Base-by-base conservation (phyloP, 2,888 invertebrate genomes). In the Perizoma flavofasciatum region DNA sequence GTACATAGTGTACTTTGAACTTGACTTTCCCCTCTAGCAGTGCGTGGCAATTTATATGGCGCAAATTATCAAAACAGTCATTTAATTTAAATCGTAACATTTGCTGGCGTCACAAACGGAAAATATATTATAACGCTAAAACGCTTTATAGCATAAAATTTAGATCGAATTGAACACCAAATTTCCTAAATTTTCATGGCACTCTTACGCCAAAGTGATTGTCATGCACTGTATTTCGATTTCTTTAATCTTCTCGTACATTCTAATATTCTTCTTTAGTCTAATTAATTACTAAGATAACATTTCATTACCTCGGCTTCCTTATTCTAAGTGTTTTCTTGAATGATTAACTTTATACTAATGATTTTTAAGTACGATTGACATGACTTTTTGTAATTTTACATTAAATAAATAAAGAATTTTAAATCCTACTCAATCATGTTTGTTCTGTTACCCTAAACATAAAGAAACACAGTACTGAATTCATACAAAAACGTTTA, bases 271-370 rank as follows among this genome's bases (percentile, higher is more conserved):
- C 61, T 71, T 40, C 61, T 65, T 59, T 56, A 33, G 47, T 37
- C 8, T 51, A 68, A 59, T 43, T 66, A 63, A 58, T 52, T 49
- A 43, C 46, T 54, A 58, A 63, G 61, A 55, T 56, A 62, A 69
- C 88, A 85, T 89, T 91, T 88, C 67, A 86, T 86, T 78, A 78
- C 89, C 89, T 90, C 89, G 71, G 86, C 88, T 88, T 88, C 82
- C 74, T 83, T 85, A 77, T 83, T 84, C 80, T 81, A 79, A 73
- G 75, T 61, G 68, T 73, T 83, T 81, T 82, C 66, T 76, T 60
- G 37, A 50, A 76, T 65, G 69, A 66, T 59, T 68, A 67, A 75
- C 69, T 77, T 75, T 70, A 69, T 80, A 80, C 68, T 81, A 78
- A 63, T 77, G 76, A 73, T 74, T 82, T 75, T 82, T 81, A 78